These are phyloP conservation scores for Sogatella furcifera DNA, from an alignment of 1,140 invertebrate genomes.

Conservation along the genomic window DNA sequence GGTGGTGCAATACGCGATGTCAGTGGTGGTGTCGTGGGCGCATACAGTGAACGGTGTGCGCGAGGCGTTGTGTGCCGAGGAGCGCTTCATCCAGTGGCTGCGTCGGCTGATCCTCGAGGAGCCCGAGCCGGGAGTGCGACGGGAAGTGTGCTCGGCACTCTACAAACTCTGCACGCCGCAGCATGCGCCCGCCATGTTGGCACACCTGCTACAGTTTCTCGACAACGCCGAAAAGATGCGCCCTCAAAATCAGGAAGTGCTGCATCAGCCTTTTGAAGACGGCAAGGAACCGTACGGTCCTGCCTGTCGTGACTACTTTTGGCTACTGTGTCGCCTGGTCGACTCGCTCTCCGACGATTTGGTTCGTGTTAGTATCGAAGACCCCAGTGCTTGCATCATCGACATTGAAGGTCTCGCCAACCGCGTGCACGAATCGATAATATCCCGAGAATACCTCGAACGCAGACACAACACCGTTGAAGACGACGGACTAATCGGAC, in stretches of 20 bases:
- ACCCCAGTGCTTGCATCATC: constrained; percentile 24
- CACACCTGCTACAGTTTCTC: constrained; percentile 64
- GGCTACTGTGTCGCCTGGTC: constrained; percentile 77
- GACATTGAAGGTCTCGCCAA: constrained; percentile 63
- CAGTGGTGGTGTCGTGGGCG: constrained; percentile 70
- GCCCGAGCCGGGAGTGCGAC: constrained; percentile 71
- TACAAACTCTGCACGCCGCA: constrained; percentile 70
- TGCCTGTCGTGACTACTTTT: constrained; percentile 88
- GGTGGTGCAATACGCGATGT: constrained; percentile 70
- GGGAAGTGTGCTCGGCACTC: constrained; percentile 79
- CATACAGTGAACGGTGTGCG: constrained; percentile 58
- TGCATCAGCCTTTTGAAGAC: constrained; percentile 54
- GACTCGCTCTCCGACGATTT: constrained; percentile 65
- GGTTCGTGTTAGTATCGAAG: constrained; percentile 28
- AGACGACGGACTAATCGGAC: constrained; percentile 81
- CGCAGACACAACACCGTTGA: constrained; percentile 66
- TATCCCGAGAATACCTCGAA: constrained; percentile 70
- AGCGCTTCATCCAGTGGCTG: constrained; percentile 58
- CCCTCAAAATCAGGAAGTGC: constrained; percentile 46
- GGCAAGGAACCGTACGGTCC: constrained; percentile 87
- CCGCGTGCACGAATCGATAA: constrained; percentile 60
- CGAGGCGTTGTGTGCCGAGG: constrained; percentile 49
- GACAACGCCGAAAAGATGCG: constrained; percentile 75
- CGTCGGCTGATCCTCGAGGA: constrained; percentile 69
- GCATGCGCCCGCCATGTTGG: constrained; percentile 48